Conservation (phyloP, 1,140 invertebrate genomes). For the Aphis craccivora region DNA sequence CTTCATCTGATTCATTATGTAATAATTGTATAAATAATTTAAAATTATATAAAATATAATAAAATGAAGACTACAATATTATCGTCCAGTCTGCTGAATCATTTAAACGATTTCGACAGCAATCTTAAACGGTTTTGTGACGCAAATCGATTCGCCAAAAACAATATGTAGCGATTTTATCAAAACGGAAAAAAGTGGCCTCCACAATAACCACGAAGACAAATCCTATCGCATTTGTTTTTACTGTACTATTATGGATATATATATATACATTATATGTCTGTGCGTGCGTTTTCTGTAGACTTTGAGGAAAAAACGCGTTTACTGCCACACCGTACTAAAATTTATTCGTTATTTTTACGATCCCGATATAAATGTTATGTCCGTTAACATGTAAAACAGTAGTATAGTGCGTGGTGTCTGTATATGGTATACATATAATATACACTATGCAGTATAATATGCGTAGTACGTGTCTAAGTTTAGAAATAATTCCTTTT, state of each 20-base stretch:
- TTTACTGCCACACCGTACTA: neutral
- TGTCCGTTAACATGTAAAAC: slow-evolving; percentile 21
- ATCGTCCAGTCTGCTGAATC: neutral
- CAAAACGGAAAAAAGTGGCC: slow-evolving; percentile 2
- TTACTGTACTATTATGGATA: neutral
- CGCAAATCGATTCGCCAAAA: neutral
- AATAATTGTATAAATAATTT: neutral
- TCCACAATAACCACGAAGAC: neutral
- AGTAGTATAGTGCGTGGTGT: neutral
- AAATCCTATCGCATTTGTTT: neutral
- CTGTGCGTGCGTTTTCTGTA: neutral
- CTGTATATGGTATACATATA: neutral
- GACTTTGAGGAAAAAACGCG: neutral
- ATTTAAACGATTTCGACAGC: neutral
- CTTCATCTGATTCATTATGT: neutral
- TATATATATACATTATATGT: neutral
- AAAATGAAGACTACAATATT: neutral
- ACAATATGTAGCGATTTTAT: slow-evolving; percentile 16
- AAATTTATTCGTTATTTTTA: slow-evolving; percentile 21
- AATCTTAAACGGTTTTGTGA: neutral
- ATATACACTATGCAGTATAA: neutral
- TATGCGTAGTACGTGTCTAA: slow-evolving; percentile 5
- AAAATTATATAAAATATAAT: no score
- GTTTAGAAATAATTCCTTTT: slow-evolving; percentile 39
- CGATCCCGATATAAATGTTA: slow-evolving; percentile 9